phyloP scores from a whole-genome alignment of 1,140 invertebrate species.

The Phthorimaea operculella region DNA sequence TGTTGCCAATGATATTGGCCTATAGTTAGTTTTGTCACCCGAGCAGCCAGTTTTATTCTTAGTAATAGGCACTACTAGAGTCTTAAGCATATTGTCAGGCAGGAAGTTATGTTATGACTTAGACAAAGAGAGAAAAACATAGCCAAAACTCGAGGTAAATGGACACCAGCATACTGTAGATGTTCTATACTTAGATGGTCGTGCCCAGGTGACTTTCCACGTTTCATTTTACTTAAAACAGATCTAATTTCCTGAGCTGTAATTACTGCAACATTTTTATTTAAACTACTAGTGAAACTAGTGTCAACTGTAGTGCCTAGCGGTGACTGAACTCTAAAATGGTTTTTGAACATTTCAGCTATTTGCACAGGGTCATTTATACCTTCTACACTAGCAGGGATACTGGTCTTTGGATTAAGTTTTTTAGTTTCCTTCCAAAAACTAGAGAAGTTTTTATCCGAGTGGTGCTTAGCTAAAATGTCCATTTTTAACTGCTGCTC shows the following conservation, averaged over 20 bases:
- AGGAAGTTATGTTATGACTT: constrained; percentile 5
- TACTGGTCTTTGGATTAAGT: background rate
- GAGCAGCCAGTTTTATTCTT: constrained; percentile 2
- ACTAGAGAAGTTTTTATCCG: background rate
- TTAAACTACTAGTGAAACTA: background rate
- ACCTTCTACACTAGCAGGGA: background rate
- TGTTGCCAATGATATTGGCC: constrained; percentile 2
- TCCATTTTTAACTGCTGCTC: background rate
- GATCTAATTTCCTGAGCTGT: background rate
- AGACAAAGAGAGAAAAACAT: constrained; percentile 7
- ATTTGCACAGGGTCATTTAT: background rate
- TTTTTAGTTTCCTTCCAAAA: background rate
- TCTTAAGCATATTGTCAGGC: background rate
- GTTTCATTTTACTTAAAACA: constrained; percentile 2
- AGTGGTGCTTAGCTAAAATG: background rate
- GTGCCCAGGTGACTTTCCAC: constrained; percentile 7
- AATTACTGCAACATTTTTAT: background rate
- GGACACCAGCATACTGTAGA: background rate
- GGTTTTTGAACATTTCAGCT: background rate
- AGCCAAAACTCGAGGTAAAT: constrained; percentile 1
- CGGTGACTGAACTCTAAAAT: background rate
- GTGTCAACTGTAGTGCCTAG: background rate
- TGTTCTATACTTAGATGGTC: constrained; percentile 5
- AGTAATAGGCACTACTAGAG: constrained; percentile 6
- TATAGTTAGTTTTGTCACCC: constrained; percentile 1